Percentiles rank a stretch among this genome's conserved stretches.
Conservation (phyloP, 35 echinoderm and acorn worm species). For the Patiria miniata region DNA sequence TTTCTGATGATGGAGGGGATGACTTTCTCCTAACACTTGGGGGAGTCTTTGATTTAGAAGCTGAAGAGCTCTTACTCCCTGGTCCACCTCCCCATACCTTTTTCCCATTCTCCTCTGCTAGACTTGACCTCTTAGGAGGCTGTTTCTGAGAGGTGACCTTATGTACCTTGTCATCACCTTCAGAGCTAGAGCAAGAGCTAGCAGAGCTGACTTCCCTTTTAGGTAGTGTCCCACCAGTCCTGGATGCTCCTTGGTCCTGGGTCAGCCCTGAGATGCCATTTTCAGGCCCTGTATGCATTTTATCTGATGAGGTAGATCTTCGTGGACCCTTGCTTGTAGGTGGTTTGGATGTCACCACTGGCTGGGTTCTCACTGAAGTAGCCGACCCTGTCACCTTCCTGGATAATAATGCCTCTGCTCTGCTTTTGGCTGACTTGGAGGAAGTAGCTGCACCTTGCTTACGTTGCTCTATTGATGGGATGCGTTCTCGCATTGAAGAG, state of each 20-base stretch:
- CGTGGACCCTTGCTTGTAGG: conserved; percentile 8
- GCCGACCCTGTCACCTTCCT: conserved; percentile 9
- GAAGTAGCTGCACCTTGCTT: neutral
- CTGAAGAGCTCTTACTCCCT: neutral
- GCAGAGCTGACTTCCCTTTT: conserved; percentile 10
- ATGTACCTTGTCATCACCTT: neutral
- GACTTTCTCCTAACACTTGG: conserved; percentile 36
- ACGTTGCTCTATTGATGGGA: neutral
- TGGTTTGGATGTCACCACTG: neutral
- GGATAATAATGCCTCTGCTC: neutral
- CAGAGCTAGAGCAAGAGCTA: conserved; percentile 17
- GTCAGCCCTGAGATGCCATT: neutral
- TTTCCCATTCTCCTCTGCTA: neutral
- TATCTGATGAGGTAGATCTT: conserved; percentile 13
- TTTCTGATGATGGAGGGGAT: conserved; percentile 2
- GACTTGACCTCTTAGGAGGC: neutral
- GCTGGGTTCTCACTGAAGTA: neutral
- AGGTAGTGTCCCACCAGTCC: neutral
- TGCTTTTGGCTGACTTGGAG: neutral
- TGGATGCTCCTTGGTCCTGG: neutral
- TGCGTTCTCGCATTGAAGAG: conserved; percentile 8
- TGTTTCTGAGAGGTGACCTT: neutral
- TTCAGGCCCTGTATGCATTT: neutral
- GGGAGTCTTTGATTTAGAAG: conserved; percentile 18
- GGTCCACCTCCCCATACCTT: neutral